Evolutionary conservation across 1,140 invertebrate genomes (phyloP), one percentile per base, ranked within the genome.

Genomic region (Brachionus sp.): DNA sequence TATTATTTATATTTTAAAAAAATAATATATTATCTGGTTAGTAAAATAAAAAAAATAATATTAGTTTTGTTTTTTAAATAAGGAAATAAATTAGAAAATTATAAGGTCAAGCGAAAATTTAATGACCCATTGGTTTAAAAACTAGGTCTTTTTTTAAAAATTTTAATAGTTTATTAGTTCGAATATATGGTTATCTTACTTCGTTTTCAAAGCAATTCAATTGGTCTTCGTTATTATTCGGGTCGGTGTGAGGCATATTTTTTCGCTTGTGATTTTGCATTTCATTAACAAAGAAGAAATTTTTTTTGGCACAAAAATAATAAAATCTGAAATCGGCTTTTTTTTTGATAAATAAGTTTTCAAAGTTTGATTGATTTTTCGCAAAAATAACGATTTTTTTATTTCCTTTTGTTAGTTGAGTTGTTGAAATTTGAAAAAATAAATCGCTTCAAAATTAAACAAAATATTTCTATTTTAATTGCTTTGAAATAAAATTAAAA

Each of bases 51-150:
- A 42, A 42, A 42, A 42, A 42, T 5, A 39, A 42, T 42, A 42
- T 42, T 57, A 57, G 64, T 66, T 33, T 33, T 66, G 25, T 29
- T 66, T 66, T 37, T 33, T 66, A 29, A 33, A 66, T 25, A 33
- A 70, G 35, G 35, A 70, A 70, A 70, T 70, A 70, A 70, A 70
- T 57, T 50, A 19, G 37, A 70, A 70, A 70, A 37, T 70, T 70
- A 19, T 39, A 70, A 70, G 66, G 66, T 70, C 66, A 70, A 16
- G 4, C 12, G 37, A 70, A 70, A 29, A 70, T 39, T 39, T 19
- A 70, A 19, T 70, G 66, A 70, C 35, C 66, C 37, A 16, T 70
- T 39, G n/a, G 37, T 57, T 70, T 37, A 70, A 16, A 70, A 70
- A 37, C 64, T 70, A 70, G 66, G 66, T 70, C 35, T 37, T 70